Conservation (phyloP, 2,888 invertebrate species). For the Agrotis segetum region DNA sequence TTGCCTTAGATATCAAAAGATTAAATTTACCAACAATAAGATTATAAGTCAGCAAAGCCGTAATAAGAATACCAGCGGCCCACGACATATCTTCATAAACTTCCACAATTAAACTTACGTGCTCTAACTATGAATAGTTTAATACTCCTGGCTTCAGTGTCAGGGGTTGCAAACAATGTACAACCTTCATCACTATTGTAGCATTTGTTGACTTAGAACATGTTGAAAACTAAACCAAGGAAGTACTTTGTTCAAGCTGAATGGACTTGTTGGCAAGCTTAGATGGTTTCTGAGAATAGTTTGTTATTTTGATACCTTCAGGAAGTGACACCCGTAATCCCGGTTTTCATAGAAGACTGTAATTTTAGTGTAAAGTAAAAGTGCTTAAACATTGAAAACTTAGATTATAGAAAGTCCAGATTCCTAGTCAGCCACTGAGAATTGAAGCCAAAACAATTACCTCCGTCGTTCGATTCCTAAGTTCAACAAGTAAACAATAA, state of each 20-base stretch:
- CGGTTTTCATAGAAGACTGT: neutral
- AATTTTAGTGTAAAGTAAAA: no score
- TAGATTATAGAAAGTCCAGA: no score
- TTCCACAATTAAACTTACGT: slow-evolving; percentile 37
- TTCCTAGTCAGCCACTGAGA: no score
- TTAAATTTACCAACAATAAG: slow-evolving; percentile 10
- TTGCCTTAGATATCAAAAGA: neutral
- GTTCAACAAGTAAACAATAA: no score
- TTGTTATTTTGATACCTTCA: neutral
- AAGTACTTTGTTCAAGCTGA: slow-evolving; percentile 42
- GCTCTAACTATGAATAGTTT: slow-evolving; percentile 53
- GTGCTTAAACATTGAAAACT: no score
- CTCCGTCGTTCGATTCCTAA: no score
- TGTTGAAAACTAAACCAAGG: slow-evolving; percentile 48
- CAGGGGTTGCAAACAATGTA: slow-evolving; percentile 56
- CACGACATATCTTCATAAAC: slow-evolving; percentile 27
- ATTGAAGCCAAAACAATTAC: no score
- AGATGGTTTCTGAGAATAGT: neutral
- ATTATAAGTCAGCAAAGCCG: neutral
- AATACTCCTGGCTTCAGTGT: slow-evolving; percentile 32
- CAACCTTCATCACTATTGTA: slow-evolving; percentile 43
- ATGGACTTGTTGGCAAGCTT: slow-evolving; percentile 26
- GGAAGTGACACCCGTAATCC: neutral
- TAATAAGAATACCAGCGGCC: neutral
- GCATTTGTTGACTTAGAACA: slow-evolving; percentile 52